Evolutionary conservation across 2,888 invertebrate genomes (phyloP), one percentile per base, ranked within the genome.

Genomic region (Actias luna): DNA sequence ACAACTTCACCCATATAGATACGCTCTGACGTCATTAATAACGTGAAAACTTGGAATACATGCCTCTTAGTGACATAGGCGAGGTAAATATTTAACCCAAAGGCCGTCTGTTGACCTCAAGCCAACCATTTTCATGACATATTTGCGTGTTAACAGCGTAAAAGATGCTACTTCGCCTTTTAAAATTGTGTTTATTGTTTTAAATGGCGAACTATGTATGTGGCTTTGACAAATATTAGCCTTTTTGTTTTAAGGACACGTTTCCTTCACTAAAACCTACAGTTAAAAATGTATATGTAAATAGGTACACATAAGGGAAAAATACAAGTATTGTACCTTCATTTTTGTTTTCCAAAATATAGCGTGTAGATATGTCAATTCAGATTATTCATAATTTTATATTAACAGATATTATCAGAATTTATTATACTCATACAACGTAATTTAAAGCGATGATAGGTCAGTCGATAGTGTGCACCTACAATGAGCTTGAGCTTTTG

Each of bases 71-170:
- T 59, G 59, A 59, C 59, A 31, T 10, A 18, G n/a, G 7, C n/a
- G 0, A 55, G 29, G 55, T 65, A 65, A 61, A 67, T 64, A 62
- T 60, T 61, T 58, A 61, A 59, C 57, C 29, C 55, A 29, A 65
- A 67, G 65, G 67, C 39, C 63, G 63, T 8, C 33, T 62, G 65
- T 67, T 63, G 63, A 64, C 67, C 68, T 64, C 65, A 67, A 69
- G 66, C 67, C 58, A 62, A 29, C 29, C 0, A 16, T 55, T 55
- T 55, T 66, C 63, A 63, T 65, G 69, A 59, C 66, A 68, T 42
- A 59, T 42, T 46, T n/a, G 59, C 59, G 59, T 59, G 59, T 60
- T 46, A 29, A 31, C 46, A 60, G 18, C 18, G 59, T 60, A 29
- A n/a, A 60, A 46, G 55, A 60, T 46, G 29, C 31, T 29, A 46